These are phyloP conservation scores for cattle (Bos taurus) DNA, from an alignment of 2,113 vertebrate genomes.

Conservation along the genomic window ARS-UCD2.0 NC_037348.1:42596001-42596500, in stretches of 20 bases:
- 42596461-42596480: neutral
- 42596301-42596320: neutral
- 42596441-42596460: neutral
- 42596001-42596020: neutral
- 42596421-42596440: neutral
- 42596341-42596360: neutral
- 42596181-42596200: neutral
- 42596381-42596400: neutral
- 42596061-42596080: neutral
- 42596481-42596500: neutral
- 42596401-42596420: neutral
- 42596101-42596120: neutral
- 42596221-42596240: neutral
- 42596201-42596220: neutral
- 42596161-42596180: neutral
- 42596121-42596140: neutral
- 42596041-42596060: neutral
- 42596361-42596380: neutral
- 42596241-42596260: neutral
- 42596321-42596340: neutral
- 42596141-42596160: neutral
- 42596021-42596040: neutral
- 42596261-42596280: neutral
- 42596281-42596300: neutral
- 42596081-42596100: neutral